phyloP scores from a whole-genome alignment of 2,113 vertebrate species.

The Oreotrochilus melanogaster region DNA sequence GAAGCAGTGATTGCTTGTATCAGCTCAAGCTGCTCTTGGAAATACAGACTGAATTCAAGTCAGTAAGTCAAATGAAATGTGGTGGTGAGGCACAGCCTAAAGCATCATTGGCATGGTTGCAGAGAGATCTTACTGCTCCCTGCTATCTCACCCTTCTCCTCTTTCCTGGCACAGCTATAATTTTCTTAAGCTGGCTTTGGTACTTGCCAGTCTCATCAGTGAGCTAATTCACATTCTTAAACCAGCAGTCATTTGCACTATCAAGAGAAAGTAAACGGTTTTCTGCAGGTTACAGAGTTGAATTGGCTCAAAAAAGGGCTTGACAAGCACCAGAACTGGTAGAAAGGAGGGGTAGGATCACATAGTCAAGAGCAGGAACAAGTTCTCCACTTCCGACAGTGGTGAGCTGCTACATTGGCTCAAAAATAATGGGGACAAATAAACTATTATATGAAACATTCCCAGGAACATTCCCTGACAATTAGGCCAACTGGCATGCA shows the following conservation, averaged over 20 bases:
- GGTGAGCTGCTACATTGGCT: not conserved
- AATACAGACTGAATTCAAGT: not conserved
- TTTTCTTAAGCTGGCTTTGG: not conserved
- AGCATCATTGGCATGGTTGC: not conserved
- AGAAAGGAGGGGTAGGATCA: not conserved
- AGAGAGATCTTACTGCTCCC: not conserved
- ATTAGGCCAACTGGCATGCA: constrained; percentile 34
- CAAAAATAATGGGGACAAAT: constrained; percentile 6
- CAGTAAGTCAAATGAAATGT: not conserved
- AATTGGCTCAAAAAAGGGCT: not conserved
- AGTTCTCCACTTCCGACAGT: not conserved
- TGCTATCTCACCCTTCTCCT: not conserved
- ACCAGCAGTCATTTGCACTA: not conserved
- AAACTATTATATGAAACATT: constrained; percentile 31
- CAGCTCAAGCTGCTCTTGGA: not conserved
- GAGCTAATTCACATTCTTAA: not conserved
- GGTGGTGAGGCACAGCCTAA: not conserved
- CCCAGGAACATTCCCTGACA: constrained; percentile 47
- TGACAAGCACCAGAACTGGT: not conserved
- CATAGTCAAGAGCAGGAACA: not conserved
- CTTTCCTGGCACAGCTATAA: not conserved
- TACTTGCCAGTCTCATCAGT: not conserved
- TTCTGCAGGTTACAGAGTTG: not conserved
- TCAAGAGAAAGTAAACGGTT: not conserved
- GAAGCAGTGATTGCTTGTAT: not conserved